Percentiles rank a stretch among this genome's conserved stretches.
These are phyloP conservation scores for Syrrhaptes paradoxus DNA, from an alignment of 2,113 vertebrate species.

Conservation along the genomic window DNA sequence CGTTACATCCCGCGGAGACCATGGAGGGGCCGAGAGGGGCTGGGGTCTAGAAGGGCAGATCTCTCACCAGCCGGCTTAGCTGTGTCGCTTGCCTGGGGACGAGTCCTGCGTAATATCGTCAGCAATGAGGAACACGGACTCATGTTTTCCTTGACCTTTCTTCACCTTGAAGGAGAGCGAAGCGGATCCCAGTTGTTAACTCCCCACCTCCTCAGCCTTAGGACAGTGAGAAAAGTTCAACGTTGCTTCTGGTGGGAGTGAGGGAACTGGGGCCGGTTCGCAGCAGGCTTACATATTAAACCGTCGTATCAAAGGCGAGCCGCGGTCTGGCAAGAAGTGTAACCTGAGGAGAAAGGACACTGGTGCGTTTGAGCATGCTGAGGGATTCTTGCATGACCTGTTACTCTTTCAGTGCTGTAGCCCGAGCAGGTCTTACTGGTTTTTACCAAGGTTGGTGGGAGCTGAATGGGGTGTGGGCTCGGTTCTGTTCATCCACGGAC, in stretches of 20 bases:
- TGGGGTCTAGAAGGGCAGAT: not conserved
- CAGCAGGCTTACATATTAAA: slow-evolving; percentile 55
- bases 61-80: not conserved
- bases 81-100: not conserved
- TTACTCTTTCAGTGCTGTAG: slow-evolving; percentile 55
- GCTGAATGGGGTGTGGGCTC: slow-evolving; percentile 57
- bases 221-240: slow-evolving; percentile 36
- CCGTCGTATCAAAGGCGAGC: not conserved
- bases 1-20: not conserved
- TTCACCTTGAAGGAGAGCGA: slow-evolving; percentile 30
- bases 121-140: not conserved
- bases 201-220: not conserved
- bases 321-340: slow-evolving; percentile 28
- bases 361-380: slow-evolving; percentile 13
- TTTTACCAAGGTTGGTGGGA: slow-evolving; percentile 51
- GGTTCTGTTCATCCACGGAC: slow-evolving; percentile 32
- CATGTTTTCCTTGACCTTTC: slow-evolving; percentile 28
- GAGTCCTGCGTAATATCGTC: not conserved
- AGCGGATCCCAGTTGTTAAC: not conserved
- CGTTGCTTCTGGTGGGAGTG: not conserved
- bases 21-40: not conserved
- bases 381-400: slow-evolving; percentile 59
- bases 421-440: slow-evolving; percentile 69
- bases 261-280: not conserved
- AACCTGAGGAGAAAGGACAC: slow-evolving; percentile 73